phyloP scores from a whole-genome alignment of 2,888 invertebrate genomes.

The Epirrita christyi region DNA sequence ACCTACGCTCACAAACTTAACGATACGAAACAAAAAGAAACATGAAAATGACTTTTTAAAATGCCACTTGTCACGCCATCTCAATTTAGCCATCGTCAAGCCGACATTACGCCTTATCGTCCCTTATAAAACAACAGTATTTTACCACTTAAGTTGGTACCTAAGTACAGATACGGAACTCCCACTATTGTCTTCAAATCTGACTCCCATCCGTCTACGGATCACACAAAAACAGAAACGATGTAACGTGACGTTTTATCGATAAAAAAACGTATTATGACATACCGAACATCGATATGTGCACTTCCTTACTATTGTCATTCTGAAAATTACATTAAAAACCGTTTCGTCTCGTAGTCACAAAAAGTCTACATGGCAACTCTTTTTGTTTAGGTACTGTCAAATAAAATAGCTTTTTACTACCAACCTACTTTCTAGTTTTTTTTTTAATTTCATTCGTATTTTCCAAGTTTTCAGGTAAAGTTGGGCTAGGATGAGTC shows the following conservation, averaged over 20 bases:
- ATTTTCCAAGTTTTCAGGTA: too few relatives aligned
- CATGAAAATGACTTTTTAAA: constrained; percentile 25
- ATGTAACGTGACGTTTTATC: constrained; percentile 33
- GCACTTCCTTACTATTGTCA: constrained; percentile 39
- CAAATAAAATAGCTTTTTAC: too few relatives aligned
- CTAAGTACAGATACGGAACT: constrained; percentile 43
- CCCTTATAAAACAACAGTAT: constrained; percentile 48
- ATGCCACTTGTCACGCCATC: constrained; percentile 40
- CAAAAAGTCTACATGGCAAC: too few relatives aligned
- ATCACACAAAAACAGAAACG: constrained; percentile 47
- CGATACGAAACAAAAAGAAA: constrained; percentile 14
- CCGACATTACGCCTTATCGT: constrained; percentile 48
- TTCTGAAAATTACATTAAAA: too few relatives aligned
- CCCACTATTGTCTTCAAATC: constrained; percentile 56
- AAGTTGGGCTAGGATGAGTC: too few relatives aligned
- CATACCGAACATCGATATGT: constrained; percentile 36
- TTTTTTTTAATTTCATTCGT: too few relatives aligned
- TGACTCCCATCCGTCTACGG: constrained; percentile 53
- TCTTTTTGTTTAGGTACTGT: too few relatives aligned
- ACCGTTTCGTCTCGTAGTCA: too few relatives aligned
- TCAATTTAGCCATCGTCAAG: constrained; percentile 43
- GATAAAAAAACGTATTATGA: constrained; percentile 34
- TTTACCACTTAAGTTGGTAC: constrained; percentile 39
- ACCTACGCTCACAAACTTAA: neutral
- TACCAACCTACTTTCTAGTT: too few relatives aligned